These are phyloP conservation scores for Harpalus rufipes DNA, from an alignment of 2,888 invertebrate species.

Conservation along the genomic window DNA sequence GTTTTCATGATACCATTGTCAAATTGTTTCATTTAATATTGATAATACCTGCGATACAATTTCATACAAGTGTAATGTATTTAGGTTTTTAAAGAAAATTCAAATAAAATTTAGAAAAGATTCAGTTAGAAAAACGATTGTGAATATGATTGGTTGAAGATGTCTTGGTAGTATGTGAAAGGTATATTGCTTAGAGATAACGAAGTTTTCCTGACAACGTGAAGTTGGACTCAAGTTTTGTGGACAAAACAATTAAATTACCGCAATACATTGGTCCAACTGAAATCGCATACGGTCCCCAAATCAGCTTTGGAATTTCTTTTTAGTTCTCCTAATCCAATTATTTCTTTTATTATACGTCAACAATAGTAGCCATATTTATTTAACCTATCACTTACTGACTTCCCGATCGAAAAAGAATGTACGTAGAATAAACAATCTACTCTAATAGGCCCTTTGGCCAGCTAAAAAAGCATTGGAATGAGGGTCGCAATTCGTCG, in stretches of 20 bases:
- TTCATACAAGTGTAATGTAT: background rate
- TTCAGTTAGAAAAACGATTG: constrained; percentile 2
- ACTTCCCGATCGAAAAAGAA: constrained; percentile 16
- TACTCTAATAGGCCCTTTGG: constrained; percentile 13
- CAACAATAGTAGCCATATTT: constrained; percentile 45
- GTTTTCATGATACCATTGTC: constrained; percentile 32
- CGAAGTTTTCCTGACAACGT: constrained; percentile 34
- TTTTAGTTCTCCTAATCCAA: constrained; percentile 48
- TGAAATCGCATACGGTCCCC: constrained; percentile 55
- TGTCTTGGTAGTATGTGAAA: background rate
- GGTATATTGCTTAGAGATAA: constrained; percentile 40
- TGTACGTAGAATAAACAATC: constrained; percentile 33
- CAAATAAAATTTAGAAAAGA: constrained; percentile 2
- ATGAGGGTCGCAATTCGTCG: constrained; percentile 29
- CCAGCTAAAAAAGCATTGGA: constrained; percentile 33
- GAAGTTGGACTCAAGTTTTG: constrained; percentile 61
- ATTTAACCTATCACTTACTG: constrained; percentile 11
- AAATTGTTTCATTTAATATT: constrained; percentile 42
- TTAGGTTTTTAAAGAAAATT: background rate
- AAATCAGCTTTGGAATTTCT: constrained; percentile 52
- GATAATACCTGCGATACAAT: background rate
- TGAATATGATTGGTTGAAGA: background rate
- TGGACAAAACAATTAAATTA: constrained; percentile 62
- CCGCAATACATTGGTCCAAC: constrained; percentile 56
- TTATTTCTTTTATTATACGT: constrained; percentile 56